phyloP scores from a whole-genome alignment of 2,888 invertebrate species.

The Platycheirus rosarum region DNA sequence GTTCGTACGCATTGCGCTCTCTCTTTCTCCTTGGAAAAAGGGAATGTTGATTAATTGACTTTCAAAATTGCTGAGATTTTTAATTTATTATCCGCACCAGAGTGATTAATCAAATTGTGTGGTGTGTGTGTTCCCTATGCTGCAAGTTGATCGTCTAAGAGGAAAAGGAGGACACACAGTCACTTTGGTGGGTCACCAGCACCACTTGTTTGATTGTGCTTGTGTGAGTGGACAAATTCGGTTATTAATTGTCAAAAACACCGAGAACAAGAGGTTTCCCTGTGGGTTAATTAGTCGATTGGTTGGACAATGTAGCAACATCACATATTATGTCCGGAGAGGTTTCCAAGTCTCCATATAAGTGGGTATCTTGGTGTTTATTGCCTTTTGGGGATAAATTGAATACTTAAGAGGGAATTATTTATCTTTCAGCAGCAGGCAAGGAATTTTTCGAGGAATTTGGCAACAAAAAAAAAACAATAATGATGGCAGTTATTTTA shows the following conservation, averaged over 20 bases:
- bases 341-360: slow-evolving; percentile 9
- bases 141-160: slow-evolving; percentile 47
- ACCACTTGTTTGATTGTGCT: slow-evolving; percentile 31
- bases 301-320: slow-evolving; percentile 55
- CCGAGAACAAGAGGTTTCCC: slow-evolving; percentile 46
- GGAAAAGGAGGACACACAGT: slow-evolving; percentile 54
- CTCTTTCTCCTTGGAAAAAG: slow-evolving; percentile 44
- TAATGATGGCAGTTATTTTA: slow-evolving; percentile 24
- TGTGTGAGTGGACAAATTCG: slow-evolving; percentile 72
- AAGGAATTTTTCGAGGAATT: not conserved
- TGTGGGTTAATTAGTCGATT: slow-evolving; percentile 59
- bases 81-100: slow-evolving; percentile 82
- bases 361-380: slow-evolving; percentile 7
- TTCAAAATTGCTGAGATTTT: slow-evolving; percentile 83
- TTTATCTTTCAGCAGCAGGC: not conserved
- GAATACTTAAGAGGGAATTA: slow-evolving; percentile 17
- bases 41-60: slow-evolving; percentile 82
- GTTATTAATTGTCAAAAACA: slow-evolving; percentile 67
- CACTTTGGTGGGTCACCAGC: slow-evolving; percentile 17
- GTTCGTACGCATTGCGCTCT: slow-evolving; percentile 8
- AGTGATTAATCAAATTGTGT: slow-evolving; percentile 80
- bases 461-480: slow-evolving; percentile 14
- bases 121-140: slow-evolving; percentile 28
- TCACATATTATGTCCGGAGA: slow-evolving; percentile 7
- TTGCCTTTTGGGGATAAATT: slow-evolving; percentile 11